Evolutionary conservation across 2,888 invertebrate species (phyloP).

Genomic region (Panzeria rudis): DNA sequence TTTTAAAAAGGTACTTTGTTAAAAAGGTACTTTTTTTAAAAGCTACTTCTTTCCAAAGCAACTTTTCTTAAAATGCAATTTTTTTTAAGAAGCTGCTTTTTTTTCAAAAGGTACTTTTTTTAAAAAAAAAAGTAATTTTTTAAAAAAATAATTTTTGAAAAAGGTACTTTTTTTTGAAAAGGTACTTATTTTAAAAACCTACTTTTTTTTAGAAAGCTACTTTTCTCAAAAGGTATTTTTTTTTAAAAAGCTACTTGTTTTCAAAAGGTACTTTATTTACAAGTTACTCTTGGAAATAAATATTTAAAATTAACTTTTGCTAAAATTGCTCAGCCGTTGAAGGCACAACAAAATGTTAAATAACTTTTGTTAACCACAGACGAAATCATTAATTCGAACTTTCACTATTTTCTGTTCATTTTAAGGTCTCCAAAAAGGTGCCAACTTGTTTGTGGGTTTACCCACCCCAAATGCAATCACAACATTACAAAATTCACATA

Average conservation of each 20-base stretch:
- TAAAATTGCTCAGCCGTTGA: background rate
- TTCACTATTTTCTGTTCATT: conserved; percentile 66
- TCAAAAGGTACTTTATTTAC: too few relatives aligned
- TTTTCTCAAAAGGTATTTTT: too few relatives aligned
- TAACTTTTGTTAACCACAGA: background rate
- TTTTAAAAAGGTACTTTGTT: too few relatives aligned
- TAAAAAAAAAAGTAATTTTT: background rate
- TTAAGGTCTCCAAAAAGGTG: conserved; percentile 74
- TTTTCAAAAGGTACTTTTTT: background rate
- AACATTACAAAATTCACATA: conserved; percentile 50
- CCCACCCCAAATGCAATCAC: conserved; percentile 29
- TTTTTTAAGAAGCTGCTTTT: too few relatives aligned
- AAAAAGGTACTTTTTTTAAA: background rate
- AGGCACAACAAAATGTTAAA: background rate
- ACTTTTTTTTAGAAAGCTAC: too few relatives aligned
- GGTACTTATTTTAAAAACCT: background rate
- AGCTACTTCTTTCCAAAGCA: too few relatives aligned
- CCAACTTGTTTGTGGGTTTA: conserved; percentile 71
- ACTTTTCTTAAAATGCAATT: too few relatives aligned
- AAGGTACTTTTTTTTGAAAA: background rate
- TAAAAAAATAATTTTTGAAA: background rate
- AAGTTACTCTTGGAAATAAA: too few relatives aligned
- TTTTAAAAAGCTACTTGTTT: too few relatives aligned
- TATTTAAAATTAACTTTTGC: too few relatives aligned
- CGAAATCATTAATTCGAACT: conserved; percentile 52